Conservation (phyloP, 2,113 vertebrate species). For the Gorsachius goisagi region DNA sequence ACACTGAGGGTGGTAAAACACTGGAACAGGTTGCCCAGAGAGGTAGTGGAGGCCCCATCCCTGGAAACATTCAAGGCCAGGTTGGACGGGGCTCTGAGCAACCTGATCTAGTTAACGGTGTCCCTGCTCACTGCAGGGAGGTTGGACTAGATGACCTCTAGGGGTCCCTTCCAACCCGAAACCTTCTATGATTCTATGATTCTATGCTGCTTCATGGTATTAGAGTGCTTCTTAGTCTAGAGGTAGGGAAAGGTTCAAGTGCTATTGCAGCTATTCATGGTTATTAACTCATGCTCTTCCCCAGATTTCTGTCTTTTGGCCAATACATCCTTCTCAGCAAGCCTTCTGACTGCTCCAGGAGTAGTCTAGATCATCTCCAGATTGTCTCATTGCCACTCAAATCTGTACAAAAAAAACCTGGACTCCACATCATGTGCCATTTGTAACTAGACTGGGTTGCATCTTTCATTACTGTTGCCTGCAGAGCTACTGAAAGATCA, state of each 20-base stretch:
- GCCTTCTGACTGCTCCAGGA: neutral
- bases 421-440: neutral
- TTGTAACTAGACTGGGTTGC: neutral
- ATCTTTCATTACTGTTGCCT: neutral
- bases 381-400: neutral
- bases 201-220: neutral
- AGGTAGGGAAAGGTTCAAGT: neutral
- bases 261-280: neutral
- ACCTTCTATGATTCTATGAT: too few species aligned
- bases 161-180: too few species aligned
- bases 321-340: neutral
- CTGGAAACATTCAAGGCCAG: too few species aligned
- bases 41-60: too few species aligned
- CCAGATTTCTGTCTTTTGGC: neutral
- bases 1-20: too few species aligned
- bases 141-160: too few species aligned
- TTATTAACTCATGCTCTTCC: neutral
- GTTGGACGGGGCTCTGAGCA: too few species aligned
- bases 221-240: neutral
- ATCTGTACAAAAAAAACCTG: neutral
- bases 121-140: too few species aligned
- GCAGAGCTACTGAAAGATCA: neutral
- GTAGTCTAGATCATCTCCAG: neutral
- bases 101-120: too few species aligned
- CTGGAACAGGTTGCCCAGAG: too few species aligned